These are phyloP conservation scores for Turritopsis rubra DNA, from an alignment of 30 jellyfish, hydroid and myxozoan genomes.

Conservation along the genomic window DNA sequence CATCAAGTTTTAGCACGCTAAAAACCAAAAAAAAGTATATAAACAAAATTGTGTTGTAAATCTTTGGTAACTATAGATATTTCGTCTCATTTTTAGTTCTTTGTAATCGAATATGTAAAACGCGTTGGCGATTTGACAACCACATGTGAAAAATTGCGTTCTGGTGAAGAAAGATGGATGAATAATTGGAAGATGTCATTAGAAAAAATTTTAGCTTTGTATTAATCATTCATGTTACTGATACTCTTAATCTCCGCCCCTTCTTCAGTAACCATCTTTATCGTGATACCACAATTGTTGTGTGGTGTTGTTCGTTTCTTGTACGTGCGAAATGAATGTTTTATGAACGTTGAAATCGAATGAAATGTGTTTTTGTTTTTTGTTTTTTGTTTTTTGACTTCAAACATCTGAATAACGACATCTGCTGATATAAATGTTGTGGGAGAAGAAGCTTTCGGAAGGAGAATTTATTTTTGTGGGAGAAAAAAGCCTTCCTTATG, in stretches of 20 bases:
- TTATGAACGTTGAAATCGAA: too few relatives aligned
- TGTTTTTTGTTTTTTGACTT: background rate
- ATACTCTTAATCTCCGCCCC: background rate
- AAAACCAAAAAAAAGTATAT: too few relatives aligned
- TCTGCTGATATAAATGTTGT: background rate
- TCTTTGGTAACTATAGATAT: too few relatives aligned
- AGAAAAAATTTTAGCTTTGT: conserved; percentile 47
- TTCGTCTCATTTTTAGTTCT: background rate
- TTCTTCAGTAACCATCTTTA: background rate
- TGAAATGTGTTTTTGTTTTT: background rate
- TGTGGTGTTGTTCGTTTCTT: background rate
- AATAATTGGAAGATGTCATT: conserved; percentile 69
- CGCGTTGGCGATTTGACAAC: conserved; percentile 29
- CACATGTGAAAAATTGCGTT: conserved; percentile 28
- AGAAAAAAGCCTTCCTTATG: background rate
- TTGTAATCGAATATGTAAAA: background rate
- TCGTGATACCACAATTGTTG: background rate
- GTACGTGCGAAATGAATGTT: background rate
- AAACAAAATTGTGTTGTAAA: too few relatives aligned
- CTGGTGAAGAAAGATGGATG: conserved; percentile 59
- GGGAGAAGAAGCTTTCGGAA: background rate
- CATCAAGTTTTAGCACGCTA: too few relatives aligned
- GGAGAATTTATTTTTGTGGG: background rate
- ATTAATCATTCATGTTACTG: conserved; percentile 21
- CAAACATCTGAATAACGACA: background rate